phyloP scores from a whole-genome alignment of 2,797 vertebrate genomes.

The Orientallactaga sibirica region DNA sequence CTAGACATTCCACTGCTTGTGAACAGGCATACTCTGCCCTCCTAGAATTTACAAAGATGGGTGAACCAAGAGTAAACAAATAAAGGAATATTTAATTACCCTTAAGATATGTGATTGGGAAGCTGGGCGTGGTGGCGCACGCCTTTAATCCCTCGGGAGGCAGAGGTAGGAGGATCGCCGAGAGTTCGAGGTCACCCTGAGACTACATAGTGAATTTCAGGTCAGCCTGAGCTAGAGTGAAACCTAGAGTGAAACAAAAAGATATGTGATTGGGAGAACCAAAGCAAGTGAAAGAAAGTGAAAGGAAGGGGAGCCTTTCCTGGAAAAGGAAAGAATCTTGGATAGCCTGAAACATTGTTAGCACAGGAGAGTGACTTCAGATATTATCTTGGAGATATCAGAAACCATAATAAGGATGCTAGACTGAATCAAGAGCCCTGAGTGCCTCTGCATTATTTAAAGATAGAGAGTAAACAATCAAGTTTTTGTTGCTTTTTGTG shows the following conservation, averaged over 20 bases:
- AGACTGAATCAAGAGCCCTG: not conserved
- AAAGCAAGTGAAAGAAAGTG: not conserved
- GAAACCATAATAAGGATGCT: not conserved
- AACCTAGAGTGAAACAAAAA: not conserved
- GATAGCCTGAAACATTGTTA: not conserved
- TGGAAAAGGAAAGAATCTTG: not conserved
- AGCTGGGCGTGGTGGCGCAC: no score
- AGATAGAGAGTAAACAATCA: not conserved
- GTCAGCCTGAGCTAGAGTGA: no score
- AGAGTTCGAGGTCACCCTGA: no score
- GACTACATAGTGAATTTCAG: no score
- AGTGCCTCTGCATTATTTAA: slow-evolving; percentile 29
- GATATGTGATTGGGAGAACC: not conserved
- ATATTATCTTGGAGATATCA: no score
- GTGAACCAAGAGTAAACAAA: not conserved
- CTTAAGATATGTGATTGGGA: not conserved
- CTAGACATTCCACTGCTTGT: not conserved
- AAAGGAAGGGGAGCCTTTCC: not conserved
- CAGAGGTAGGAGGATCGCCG: no score
- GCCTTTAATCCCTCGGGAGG: no score
- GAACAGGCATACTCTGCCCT: not conserved
- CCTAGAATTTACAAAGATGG: not conserved
- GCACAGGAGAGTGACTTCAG: no score
- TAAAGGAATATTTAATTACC: not conserved
- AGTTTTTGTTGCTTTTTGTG: no score